phyloP scores from a whole-genome alignment of 2,888 invertebrate genomes.

The Agrochola litura region DNA sequence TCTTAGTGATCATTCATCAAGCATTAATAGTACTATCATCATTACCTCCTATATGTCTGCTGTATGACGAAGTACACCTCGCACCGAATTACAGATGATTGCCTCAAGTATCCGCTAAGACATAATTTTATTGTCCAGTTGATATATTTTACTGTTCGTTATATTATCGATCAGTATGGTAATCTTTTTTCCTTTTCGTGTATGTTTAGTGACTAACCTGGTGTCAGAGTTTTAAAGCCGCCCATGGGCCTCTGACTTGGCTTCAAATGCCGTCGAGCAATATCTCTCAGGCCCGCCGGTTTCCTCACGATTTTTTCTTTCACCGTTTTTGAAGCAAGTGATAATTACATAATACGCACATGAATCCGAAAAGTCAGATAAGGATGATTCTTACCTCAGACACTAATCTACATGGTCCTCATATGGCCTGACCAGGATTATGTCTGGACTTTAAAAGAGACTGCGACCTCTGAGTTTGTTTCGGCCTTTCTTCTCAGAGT shows the following conservation, averaged over 20 bases:
- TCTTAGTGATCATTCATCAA: constrained; percentile 37
- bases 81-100: constrained; percentile 43
- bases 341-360: too few relatives aligned
- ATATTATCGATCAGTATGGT: not conserved
- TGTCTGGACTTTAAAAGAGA: not conserved
- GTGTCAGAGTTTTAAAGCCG: too few relatives aligned
- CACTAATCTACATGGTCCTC: not conserved
- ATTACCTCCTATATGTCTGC: constrained; percentile 39
- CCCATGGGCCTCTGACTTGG: too few relatives aligned
- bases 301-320: too few relatives aligned
- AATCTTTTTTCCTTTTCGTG: too few relatives aligned
- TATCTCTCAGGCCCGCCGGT: too few relatives aligned
- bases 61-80: constrained; percentile 11
- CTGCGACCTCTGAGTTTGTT: not conserved
- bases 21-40: constrained; percentile 26
- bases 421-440: not conserved
- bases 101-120: constrained; percentile 15
- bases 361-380: too few relatives aligned
- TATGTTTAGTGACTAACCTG: too few relatives aligned
- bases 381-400: too few relatives aligned
- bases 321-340: too few relatives aligned
- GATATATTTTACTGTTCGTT: constrained; percentile 3
- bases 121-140: constrained; percentile 1
- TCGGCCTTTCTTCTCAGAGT: not conserved
- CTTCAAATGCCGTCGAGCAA: too few relatives aligned